Evolutionary conservation across 2,797 vertebrate genomes (phyloP).

Genomic region (Acanthornis magna): DNA sequence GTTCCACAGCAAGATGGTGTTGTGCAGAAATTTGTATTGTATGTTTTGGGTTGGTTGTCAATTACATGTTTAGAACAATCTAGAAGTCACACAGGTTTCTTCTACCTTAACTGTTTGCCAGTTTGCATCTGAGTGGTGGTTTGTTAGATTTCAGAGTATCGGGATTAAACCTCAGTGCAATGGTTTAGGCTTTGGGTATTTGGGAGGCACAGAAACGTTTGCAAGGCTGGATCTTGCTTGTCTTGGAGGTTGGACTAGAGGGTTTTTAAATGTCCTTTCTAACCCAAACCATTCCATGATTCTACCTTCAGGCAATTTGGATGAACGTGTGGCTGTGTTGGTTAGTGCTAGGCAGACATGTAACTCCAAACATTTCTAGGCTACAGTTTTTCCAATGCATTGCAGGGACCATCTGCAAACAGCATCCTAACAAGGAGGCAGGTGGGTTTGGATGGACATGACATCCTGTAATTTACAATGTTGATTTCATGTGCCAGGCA

Average conservation of each 20-base stretch:
- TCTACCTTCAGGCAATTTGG: not conserved
- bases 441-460: not conserved
- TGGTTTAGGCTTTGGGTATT: not conserved
- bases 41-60: not conserved
- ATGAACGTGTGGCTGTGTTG: not conserved
- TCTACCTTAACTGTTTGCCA: not conserved
- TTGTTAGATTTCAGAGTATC: not conserved
- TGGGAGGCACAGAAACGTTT: not conserved
- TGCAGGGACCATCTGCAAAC: not conserved
- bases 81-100: not conserved
- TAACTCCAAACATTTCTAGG: not conserved
- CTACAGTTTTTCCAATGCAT: not conserved
- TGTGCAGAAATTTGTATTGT: not conserved
- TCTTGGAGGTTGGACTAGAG: not conserved
- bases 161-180: not conserved
- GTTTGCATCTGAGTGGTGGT: not conserved
- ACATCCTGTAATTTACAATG: not conserved
- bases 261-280: not conserved
- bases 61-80: not conserved
- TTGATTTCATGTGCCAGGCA: not conserved
- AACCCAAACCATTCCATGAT: not conserved
- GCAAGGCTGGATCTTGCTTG: not conserved
- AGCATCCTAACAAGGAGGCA: not conserved
- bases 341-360: not conserved
- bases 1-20: not conserved